These are phyloP conservation scores for Tetragonula clypearis DNA, from an alignment of 1,140 invertebrate genomes.

Conservation along the genomic window DNA sequence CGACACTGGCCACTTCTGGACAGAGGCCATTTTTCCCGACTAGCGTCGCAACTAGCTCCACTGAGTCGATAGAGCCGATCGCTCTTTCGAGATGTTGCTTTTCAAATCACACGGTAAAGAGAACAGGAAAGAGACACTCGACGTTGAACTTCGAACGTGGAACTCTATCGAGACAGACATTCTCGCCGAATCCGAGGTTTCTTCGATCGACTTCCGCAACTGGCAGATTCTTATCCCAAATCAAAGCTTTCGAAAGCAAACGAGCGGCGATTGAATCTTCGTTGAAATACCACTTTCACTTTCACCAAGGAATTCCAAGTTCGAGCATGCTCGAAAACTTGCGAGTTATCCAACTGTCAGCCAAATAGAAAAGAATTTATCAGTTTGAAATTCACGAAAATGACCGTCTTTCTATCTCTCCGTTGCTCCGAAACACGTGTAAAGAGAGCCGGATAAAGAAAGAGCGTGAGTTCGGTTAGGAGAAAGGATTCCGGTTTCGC, in stretches of 20 bases:
- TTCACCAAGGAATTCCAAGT: neutral
- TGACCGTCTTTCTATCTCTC: neutral
- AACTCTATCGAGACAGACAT: neutral
- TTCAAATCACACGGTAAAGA: no score
- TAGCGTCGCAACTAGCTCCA: no score
- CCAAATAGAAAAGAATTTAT: no score
- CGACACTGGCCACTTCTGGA: no score
- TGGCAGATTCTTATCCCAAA: neutral
- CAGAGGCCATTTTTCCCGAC: no score
- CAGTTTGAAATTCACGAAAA: neutral
- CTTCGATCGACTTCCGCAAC: neutral
- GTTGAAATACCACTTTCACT: neutral
- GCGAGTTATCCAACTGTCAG: no score
- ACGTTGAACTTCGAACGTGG: no score
- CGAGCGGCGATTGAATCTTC: neutral
- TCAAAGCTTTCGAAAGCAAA: neutral
- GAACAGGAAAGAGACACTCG: no score
- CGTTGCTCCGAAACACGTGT: neutral
- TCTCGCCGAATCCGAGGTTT: neutral
- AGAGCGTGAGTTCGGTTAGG: slow-evolving; percentile 6
- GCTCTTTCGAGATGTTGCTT: no score
- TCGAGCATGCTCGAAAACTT: neutral
- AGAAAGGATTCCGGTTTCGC: slow-evolving; percentile 23
- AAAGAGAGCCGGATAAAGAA: neutral
- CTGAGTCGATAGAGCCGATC: no score